Conservation (phyloP, 2,113 vertebrate species). For the Helogale parvula region DNA sequence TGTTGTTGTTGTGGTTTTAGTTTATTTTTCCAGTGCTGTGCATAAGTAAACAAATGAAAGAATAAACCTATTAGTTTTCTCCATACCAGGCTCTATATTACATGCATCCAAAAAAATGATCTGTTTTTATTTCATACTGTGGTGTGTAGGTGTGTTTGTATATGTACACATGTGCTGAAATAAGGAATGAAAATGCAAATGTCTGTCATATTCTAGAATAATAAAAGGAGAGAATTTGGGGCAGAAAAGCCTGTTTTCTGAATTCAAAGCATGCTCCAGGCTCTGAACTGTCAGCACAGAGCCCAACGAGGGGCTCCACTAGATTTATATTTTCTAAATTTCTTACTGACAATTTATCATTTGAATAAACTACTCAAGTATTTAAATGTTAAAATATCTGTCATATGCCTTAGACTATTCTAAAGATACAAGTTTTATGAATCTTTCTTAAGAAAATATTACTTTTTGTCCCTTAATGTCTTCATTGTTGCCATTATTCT, state of each 20-base stretch:
- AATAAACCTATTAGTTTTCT: background rate
- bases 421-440: background rate
- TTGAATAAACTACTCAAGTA: background rate
- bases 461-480: background rate
- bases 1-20: background rate
- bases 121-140: background rate
- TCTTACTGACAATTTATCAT: constrained; percentile 32
- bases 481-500: background rate
- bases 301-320: too few relatives aligned
- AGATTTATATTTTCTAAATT: constrained; percentile 6
- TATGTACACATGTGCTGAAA: background rate
- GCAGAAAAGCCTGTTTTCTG: background rate
- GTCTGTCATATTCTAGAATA: background rate
- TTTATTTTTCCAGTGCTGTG: background rate
- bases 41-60: background rate
- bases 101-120: background rate
- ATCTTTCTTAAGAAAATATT: constrained; percentile 31
- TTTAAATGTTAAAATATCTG: constrained; percentile 38
- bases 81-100: background rate
- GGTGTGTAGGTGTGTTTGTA: background rate
- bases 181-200: background rate
- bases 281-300: too few relatives aligned
- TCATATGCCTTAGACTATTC: background rate
- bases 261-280: too few relatives aligned
- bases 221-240: background rate